These are phyloP conservation scores for Agraylea sexmaculata DNA, from an alignment of 1,140 invertebrate genomes.

Conservation along the genomic window DNA sequence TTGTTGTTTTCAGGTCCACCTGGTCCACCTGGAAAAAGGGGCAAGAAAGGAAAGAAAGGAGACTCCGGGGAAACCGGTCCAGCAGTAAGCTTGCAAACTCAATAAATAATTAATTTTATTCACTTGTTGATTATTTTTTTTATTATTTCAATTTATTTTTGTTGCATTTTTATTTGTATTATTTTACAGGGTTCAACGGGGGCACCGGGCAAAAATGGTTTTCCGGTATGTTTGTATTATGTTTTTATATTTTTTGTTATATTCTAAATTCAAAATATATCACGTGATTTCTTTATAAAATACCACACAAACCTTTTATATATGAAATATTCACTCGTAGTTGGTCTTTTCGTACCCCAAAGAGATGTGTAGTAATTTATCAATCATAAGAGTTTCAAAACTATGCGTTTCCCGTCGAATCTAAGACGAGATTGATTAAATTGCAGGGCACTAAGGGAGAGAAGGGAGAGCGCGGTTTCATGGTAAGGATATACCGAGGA, in stretches of 20 bases:
- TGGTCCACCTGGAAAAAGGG: constrained; percentile 68
- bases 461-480: constrained; percentile 52
- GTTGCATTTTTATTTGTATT: constrained; percentile 18
- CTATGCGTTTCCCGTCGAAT: no score
- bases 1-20: constrained; percentile 50
- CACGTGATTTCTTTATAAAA: not conserved
- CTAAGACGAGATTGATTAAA: constrained; percentile 23
- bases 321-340: constrained; percentile 5
- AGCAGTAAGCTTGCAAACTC: constrained; percentile 47
- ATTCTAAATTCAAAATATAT: not conserved
- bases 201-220: constrained; percentile 73
- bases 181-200: constrained; percentile 64
- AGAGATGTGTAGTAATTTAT: no score
- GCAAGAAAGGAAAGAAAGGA: constrained; percentile 82
- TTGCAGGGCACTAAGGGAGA: constrained; percentile 56
- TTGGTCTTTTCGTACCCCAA: constrained; percentile 12
- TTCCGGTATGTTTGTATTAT: constrained; percentile 65
- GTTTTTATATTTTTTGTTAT: constrained; percentile 31
- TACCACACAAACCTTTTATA: constrained; percentile 5
- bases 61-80: constrained; percentile 67
- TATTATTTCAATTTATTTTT: constrained; percentile 8
- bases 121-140: constrained; percentile 20
- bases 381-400: no score
- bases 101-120: constrained; percentile 19
- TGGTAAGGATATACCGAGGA: constrained; percentile 42